These are phyloP conservation scores for Drosophila melanosoma DNA, from an alignment of 2,888 invertebrate genomes.

Conservation along the genomic window DNA sequence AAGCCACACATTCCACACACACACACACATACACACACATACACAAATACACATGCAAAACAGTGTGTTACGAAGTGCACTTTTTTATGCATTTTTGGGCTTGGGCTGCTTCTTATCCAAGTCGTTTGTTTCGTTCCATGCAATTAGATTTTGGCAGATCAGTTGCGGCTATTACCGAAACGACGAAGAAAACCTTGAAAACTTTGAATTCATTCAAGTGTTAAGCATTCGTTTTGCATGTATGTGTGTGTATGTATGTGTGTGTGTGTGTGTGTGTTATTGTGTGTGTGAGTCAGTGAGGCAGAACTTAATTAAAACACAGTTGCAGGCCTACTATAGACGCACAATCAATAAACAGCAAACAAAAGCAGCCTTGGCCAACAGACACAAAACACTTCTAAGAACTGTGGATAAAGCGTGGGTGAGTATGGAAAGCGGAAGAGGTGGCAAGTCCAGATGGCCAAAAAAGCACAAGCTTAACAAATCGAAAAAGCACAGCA, in stretches of 20 bases:
- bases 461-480: constrained; percentile 22
- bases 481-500: constrained; percentile 9
- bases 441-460: constrained; percentile 8
- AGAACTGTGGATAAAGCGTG: not conserved
- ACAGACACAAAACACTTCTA: constrained; percentile 27
- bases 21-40: constrained; percentile 9
- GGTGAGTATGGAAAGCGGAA: not conserved
- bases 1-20: constrained; percentile 32
- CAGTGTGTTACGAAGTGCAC: constrained; percentile 45
- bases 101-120: constrained; percentile 60
- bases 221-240: constrained; percentile 27
- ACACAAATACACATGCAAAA: constrained; percentile 54
- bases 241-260: constrained; percentile 4
- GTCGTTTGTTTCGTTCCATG: constrained; percentile 81
- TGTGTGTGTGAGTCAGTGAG: constrained; percentile 17
- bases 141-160: constrained; percentile 81
- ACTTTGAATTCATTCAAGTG: constrained; percentile 61
- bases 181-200: constrained; percentile 61
- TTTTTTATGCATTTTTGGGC: constrained; percentile 43
- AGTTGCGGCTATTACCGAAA: constrained; percentile 49
- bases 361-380: constrained; percentile 36
- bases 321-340: constrained; percentile 24
- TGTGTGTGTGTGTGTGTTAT: not conserved
- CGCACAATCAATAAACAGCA: constrained; percentile 49
- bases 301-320: constrained; percentile 66